These are phyloP conservation scores for Chymomyza procnemis DNA, from an alignment of 2,888 invertebrate genomes.

Conservation along the genomic window DNA sequence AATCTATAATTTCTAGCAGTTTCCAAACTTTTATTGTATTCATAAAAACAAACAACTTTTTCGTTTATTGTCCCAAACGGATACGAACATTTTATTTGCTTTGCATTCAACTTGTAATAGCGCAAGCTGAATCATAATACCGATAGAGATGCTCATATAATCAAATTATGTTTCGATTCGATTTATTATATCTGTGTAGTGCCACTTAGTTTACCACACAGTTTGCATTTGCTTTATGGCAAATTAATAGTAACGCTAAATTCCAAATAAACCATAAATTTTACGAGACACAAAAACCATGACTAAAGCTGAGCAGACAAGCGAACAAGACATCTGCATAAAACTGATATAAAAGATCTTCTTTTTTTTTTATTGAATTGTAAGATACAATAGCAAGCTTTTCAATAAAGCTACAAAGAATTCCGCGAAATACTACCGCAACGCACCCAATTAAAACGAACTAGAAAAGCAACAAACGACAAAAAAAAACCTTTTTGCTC, in stretches of 20 bases:
- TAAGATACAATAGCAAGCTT: slow-evolving; percentile 54
- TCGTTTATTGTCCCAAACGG: background rate
- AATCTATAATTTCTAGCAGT: background rate
- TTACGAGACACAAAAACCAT: slow-evolving; percentile 58
- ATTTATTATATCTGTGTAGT: slow-evolving; percentile 34
- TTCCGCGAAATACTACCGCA: slow-evolving; percentile 40
- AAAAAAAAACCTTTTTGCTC: slow-evolving; percentile 56
- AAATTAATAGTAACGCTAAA: slow-evolving; percentile 60
- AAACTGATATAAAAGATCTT: slow-evolving; percentile 1
- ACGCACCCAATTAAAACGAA: slow-evolving; percentile 63
- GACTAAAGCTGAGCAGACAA: slow-evolving; percentile 35
- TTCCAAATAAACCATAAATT: slow-evolving; percentile 70
- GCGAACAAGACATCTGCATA: slow-evolving; percentile 11
- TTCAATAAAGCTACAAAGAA: slow-evolving; percentile 48
- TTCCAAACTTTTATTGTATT: background rate
- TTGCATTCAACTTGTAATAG: background rate
- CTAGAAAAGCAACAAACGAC: slow-evolving; percentile 35
- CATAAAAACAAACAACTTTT: background rate
- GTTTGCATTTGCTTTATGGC: slow-evolving; percentile 60
- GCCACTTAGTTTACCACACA: slow-evolving; percentile 56
- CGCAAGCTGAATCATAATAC: background rate
- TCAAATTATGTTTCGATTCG: background rate
- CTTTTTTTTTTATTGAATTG: slow-evolving; percentile 36
- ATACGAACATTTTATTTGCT: background rate
- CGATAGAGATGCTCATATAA: background rate